These are phyloP conservation scores for Toxostoma redivivum DNA, from an alignment of 2,113 vertebrate species.

Conservation along the genomic window DNA sequence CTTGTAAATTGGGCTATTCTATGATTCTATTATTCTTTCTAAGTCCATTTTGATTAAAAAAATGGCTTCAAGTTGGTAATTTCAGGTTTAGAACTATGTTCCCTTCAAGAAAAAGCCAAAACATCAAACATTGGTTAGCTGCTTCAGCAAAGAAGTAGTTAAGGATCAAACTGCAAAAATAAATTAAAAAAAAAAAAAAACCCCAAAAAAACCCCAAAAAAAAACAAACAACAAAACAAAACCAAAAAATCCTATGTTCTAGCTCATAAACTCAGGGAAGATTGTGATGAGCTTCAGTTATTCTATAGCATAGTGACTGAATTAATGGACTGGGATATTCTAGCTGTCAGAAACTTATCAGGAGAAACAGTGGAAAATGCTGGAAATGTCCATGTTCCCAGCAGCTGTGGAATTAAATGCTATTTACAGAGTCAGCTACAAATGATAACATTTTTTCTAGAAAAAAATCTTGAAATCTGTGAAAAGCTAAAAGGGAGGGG, in stretches of 20 bases:
- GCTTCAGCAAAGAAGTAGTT: not conserved
- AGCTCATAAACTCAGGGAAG: not conserved
- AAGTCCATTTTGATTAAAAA: not conserved
- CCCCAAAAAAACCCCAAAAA: too few relatives aligned
- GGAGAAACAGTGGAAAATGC: not conserved
- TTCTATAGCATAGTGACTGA: not conserved
- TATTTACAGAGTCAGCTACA: not conserved
- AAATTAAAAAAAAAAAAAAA: not conserved
- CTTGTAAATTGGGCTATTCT: not conserved
- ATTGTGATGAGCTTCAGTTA: not conserved
- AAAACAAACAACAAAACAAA: not conserved
- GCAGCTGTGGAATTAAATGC: not conserved
- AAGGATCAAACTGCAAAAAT: not conserved
- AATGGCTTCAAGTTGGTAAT: not conserved
- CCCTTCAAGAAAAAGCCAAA: not conserved
- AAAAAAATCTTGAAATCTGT: not conserved
- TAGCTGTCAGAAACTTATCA: not conserved
- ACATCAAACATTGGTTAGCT: not conserved
- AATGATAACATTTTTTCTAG: not conserved
- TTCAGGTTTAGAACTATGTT: not conserved
- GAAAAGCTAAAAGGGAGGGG: not conserved
- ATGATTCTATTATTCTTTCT: not conserved
- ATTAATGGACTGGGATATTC: not conserved
- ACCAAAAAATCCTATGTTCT: not conserved
- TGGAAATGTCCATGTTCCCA: not conserved